phyloP scores from a whole-genome alignment of 92 coral and sea anemone species.

The Palythoa grandis region DNA sequence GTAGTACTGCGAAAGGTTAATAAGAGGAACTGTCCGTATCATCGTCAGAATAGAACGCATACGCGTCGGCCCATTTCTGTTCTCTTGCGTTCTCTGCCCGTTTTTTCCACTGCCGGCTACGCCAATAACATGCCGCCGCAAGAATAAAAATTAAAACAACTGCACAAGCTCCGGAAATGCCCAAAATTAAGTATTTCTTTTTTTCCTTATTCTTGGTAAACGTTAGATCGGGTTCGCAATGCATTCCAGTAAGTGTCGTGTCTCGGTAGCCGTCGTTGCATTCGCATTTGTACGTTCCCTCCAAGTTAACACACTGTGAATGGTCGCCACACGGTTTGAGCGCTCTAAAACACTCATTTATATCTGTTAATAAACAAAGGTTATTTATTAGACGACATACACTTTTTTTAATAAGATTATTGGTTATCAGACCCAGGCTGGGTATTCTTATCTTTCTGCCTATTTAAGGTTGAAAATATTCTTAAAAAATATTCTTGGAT shows the following conservation, averaged over 20 bases:
- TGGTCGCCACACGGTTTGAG: conserved; percentile 23
- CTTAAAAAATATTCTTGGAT: too few relatives aligned
- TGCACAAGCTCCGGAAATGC: conserved; percentile 1
- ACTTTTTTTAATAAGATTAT: too few relatives aligned
- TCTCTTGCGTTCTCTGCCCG: background rate
- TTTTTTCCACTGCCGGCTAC: background rate
- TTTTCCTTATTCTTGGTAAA: conserved; percentile 1
- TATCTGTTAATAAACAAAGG: background rate
- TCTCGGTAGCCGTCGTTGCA: conserved; percentile 12
- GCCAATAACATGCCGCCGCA: background rate
- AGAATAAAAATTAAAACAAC: background rate
- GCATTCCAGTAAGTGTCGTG: background rate
- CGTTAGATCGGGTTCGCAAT: conserved; percentile 4
- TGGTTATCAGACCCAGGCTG: too few relatives aligned
- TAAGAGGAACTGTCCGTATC: conserved; percentile 21
- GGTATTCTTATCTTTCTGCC: too few relatives aligned
- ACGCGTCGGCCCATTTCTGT: background rate
- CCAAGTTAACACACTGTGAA: conserved; percentile 7
- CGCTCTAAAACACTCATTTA: conserved; percentile 19
- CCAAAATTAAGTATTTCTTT: conserved; percentile 12
- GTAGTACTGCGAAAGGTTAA: background rate
- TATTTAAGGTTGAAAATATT: too few relatives aligned
- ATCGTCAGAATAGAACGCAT: background rate
- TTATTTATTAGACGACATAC: too few relatives aligned
- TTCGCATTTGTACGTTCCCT: background rate